Conservation (phyloP, 2,888 invertebrate species). For the Conus canariensis region DNA sequence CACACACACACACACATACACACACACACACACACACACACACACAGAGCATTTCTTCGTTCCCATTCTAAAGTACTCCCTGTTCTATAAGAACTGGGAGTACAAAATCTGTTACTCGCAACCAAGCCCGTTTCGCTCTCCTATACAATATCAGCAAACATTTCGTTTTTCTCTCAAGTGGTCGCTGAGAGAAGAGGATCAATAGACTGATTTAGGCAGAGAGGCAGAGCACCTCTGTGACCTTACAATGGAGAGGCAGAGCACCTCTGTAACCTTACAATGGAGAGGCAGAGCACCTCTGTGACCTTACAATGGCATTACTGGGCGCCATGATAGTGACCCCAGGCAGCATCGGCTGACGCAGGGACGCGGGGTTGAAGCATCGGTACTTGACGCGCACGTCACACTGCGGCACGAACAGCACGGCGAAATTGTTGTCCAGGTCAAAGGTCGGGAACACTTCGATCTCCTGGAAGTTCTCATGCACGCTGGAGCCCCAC, state of each 20-base stretch:
- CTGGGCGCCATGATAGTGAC: slow-evolving; percentile 20
- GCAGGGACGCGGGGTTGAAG: background rate
- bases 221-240: too few species aligned
- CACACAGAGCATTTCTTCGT: background rate
- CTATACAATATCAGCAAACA: too few species aligned
- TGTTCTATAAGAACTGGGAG: too few species aligned
- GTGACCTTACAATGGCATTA: background rate
- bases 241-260: background rate
- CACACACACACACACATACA: slow-evolving; percentile 2
- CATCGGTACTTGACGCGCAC: slow-evolving; percentile 36
- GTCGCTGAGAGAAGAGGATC: too few species aligned
- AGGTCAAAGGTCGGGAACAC: slow-evolving; percentile 29
- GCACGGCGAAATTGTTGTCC: slow-evolving; percentile 34
- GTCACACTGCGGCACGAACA: slow-evolving; percentile 26
- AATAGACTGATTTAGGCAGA: too few species aligned
- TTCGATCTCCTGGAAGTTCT: background rate
- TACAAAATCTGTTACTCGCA: too few species aligned
- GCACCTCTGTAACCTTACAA: background rate
- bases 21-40: slow-evolving; percentile 18
- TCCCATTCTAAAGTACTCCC: too few species aligned
- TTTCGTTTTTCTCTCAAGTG: too few species aligned
- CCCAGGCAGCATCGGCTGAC: slow-evolving; percentile 22
- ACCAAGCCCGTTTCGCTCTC: too few species aligned
- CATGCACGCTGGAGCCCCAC: slow-evolving; percentile 30
- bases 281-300: too few species aligned